Evolutionary conservation across 35 echinoderm and acorn worm genomes (phyloP).

Genomic region (Apostichopus californicus): DNA sequence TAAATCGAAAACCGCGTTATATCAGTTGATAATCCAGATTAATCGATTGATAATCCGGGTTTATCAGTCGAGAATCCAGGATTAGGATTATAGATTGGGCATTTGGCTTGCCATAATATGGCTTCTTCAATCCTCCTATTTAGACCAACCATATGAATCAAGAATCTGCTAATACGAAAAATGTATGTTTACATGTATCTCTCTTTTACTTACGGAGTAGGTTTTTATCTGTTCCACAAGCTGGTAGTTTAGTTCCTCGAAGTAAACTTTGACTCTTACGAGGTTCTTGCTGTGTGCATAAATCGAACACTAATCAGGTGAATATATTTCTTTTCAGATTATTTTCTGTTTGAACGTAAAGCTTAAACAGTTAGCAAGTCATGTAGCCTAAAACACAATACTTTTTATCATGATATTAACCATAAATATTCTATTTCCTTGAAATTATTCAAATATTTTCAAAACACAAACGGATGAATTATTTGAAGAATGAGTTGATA

Average conservation of each 20-base stretch:
- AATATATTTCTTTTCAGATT: no score
- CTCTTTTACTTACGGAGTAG: constrained; percentile 62
- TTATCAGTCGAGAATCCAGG: not conserved
- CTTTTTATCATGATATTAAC: no score
- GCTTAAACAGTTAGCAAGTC: no score
- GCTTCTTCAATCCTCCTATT: not conserved
- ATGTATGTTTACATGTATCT: not conserved
- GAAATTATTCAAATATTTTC: no score
- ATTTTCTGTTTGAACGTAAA: no score
- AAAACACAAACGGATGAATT: no score
- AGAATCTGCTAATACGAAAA: not conserved
- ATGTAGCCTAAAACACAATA: no score
- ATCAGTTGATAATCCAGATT: not conserved
- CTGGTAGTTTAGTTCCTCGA: constrained; percentile 86
- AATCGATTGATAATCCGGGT: no score
- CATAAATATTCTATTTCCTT: no score
- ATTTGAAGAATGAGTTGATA: no score
- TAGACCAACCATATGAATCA: not conserved
- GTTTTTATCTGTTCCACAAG: constrained; percentile 46
- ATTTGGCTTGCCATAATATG: not conserved
- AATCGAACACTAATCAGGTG: no score
- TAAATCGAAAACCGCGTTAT: no score
- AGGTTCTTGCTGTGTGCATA: constrained; percentile 64
- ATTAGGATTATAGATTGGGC: not conserved
- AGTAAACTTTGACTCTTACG: constrained; percentile 69